Evolutionary conservation across 2,113 vertebrate genomes (phyloP), one percentile per base, ranked within the genome.

Genomic region (Siniperca chuatsi): DNA sequence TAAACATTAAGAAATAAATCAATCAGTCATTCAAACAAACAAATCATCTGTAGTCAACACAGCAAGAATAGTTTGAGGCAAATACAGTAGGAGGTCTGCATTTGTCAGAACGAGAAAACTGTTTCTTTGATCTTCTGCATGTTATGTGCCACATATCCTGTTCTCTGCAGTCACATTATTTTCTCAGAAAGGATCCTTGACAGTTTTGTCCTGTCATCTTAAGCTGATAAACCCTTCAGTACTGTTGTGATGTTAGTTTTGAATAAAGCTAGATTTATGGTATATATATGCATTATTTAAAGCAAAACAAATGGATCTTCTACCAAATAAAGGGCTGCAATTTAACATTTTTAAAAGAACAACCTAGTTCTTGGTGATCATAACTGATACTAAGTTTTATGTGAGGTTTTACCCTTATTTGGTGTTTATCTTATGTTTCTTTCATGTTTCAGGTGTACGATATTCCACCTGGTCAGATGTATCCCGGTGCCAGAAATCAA

Each of bases 381-480:
- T 8, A 57, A 25, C 54, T 23, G 7, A 13, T 11, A 18, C 29
- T 13, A 6, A 0, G 7, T 5, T 78, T 33, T 12, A n/a, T 42
- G 6, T 48, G 46, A 5, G 46, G 46, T 48, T 20, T 65, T 6
- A n/a, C 18, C 6, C 1, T 12, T 18, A 9, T 3, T 35, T 55
- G 68, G 21, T 76, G n/a, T 76, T 76, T 8, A 15, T 79, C 6
- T 79, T 21, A 1, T 42, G 11, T 58, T 33, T 4, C 21, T 10
- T 50, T 42, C 35, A 8, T 74, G 7, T 88, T 83, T 74, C 92
- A 99, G 98, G 96, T 99, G n/a, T 99, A 99, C 3, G 98, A 99
- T 84, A 93, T 98, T 75, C 98, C 98, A 23, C 95, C 97, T 0
- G 92, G 95, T 44, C 96, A 96, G 0, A 79, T 94, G 87, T 96